phyloP scores from a whole-genome alignment of 2,113 vertebrate genomes.

The Herpetotheres cachinnans region DNA sequence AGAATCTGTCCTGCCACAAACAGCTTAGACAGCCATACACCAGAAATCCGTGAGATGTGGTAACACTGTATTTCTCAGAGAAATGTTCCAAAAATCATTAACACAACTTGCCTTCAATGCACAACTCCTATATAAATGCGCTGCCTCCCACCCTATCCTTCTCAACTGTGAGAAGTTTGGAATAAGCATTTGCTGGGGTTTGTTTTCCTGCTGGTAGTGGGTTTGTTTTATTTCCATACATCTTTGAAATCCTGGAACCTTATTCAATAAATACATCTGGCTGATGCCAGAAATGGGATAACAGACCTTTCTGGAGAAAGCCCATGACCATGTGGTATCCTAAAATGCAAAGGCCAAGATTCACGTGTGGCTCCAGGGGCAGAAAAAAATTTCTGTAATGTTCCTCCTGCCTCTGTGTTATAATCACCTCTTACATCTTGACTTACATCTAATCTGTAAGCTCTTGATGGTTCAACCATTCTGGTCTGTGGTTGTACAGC shows the following conservation, averaged over 20 bases:
- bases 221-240: neutral
- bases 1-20: neutral
- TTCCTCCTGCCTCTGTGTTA: neutral
- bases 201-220: accelerated
- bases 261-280: neutral
- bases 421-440: neutral
- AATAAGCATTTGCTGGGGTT: neutral
- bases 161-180: neutral
- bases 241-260: neutral
- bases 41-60: neutral
- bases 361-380: neutral
- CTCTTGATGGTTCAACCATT: neutral
- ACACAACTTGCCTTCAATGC: neutral
- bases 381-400: neutral
- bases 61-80: neutral
- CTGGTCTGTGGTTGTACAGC: neutral
- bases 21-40: neutral
- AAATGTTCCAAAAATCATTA: neutral
- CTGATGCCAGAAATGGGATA: neutral
- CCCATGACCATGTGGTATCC: too few relatives aligned
- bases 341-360: neutral
- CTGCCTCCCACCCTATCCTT: neutral
- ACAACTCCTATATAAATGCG: neutral
- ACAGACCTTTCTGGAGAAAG: neutral
- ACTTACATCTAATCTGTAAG: neutral